These are phyloP conservation scores for Hipposideros armiger DNA, from an alignment of 2,113 vertebrate species.

Conservation along the genomic window DNA sequence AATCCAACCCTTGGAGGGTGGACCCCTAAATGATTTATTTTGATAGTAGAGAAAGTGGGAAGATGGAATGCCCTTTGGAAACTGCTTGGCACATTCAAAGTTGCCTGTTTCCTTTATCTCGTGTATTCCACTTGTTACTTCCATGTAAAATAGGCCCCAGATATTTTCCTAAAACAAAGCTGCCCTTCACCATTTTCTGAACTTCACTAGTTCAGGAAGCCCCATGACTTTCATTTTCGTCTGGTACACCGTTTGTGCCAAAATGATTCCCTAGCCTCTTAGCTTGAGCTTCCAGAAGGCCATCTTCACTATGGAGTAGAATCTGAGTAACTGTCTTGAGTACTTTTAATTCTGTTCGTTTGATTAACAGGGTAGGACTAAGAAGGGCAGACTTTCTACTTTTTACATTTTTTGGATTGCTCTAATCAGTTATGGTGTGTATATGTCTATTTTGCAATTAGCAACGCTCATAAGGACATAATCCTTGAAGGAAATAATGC, in stretches of 20 bases:
- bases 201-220: neutral
- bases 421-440: neutral
- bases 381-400: neutral
- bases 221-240: neutral
- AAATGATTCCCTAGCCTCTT: neutral
- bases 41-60: neutral
- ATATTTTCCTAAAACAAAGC: neutral
- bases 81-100: neutral
- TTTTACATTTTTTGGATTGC: neutral
- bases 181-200: neutral
- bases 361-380: neutral
- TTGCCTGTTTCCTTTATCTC: neutral
- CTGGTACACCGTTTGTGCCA: neutral
- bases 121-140: neutral
- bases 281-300: neutral
- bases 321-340: neutral
- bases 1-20: neutral
- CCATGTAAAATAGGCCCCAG: neutral
- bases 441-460: neutral
- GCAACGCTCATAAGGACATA: neutral
- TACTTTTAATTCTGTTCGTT: neutral
- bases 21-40: neutral
- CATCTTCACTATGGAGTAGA: neutral
- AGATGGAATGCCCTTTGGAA: neutral
- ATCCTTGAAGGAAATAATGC: neutral